These are phyloP conservation scores for Acanthurus tractus DNA, from an alignment of 2,797 vertebrate genomes.

Conservation along the genomic window DNA sequence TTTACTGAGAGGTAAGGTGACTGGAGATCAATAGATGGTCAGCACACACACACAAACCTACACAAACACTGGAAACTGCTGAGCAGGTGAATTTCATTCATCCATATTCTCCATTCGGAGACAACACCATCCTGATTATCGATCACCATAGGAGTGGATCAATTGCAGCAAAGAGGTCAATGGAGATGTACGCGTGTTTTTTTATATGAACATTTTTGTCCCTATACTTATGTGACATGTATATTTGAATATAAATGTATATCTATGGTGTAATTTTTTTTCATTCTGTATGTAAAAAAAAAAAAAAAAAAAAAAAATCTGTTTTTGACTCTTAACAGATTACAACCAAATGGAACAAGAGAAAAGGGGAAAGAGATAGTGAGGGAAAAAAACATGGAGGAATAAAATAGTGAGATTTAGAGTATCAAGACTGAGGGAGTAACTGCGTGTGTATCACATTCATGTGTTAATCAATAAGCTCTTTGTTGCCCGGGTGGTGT, in stretches of 20 bases:
- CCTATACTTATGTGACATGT: constrained; percentile 13
- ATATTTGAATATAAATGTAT: neutral
- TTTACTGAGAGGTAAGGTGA: constrained; percentile 56
- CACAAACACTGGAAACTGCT: constrained; percentile 69
- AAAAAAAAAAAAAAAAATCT: too few species aligned
- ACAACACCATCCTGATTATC: constrained; percentile 70
- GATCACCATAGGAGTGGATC: constrained; percentile 60
- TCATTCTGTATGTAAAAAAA: constrained; percentile 1
- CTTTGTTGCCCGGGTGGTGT: constrained; percentile 70
- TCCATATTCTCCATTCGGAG: constrained; percentile 74
- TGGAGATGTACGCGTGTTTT: constrained; percentile 21
- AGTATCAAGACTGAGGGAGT: constrained; percentile 44
- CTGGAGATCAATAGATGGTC: constrained; percentile 73
- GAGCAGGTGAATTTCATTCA: constrained; percentile 79
- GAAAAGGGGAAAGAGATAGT: too few species aligned
- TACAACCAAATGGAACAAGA: neutral
- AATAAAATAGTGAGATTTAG: constrained; percentile 51
- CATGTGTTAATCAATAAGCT: constrained; percentile 74
- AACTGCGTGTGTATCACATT: constrained; percentile 62
- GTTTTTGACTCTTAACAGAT: constrained; percentile 7
- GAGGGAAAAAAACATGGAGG: neutral
- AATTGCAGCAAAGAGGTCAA: constrained; percentile 58
- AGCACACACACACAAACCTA: constrained; percentile 31
- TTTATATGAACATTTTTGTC: constrained; percentile 27
- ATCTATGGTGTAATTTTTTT: neutral